These are phyloP conservation scores for Agelastica alni DNA, from an alignment of 2,888 invertebrate genomes.

Conservation along the genomic window DNA sequence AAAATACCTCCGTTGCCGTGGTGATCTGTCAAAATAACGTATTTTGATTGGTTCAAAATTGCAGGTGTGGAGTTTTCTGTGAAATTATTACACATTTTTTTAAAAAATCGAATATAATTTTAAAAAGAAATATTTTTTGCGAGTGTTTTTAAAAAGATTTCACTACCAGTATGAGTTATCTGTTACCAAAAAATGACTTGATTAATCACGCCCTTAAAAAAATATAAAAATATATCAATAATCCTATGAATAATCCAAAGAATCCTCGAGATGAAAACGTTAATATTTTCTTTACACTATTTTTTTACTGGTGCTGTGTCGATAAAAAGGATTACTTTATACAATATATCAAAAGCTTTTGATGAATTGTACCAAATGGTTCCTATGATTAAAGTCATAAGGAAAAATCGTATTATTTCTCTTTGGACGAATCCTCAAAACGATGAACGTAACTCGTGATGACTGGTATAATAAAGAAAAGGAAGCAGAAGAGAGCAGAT, in stretches of 20 bases:
- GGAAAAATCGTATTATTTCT: slow-evolving; percentile 53
- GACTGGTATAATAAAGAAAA: slow-evolving; percentile 56
- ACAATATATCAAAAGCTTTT: slow-evolving; percentile 52
- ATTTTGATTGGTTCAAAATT: too few relatives aligned
- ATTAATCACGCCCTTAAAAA: slow-evolving; percentile 9
- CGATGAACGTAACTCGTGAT: slow-evolving; percentile 54
- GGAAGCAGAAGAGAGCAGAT: slow-evolving; percentile 46
- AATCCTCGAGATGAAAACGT: slow-evolving; percentile 10
- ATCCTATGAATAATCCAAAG: slow-evolving; percentile 5
- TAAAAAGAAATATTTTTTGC: too few relatives aligned
- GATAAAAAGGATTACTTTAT: slow-evolving; percentile 37
- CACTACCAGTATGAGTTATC: too few relatives aligned
- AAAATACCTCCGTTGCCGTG: too few relatives aligned
- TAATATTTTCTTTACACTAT: slow-evolving; percentile 31
- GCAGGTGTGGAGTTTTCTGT: too few relatives aligned
- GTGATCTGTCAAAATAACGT: too few relatives aligned
- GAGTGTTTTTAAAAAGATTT: too few relatives aligned
- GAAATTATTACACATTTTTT: too few relatives aligned
- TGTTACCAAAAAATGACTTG: slow-evolving; percentile 9
- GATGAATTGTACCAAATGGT: slow-evolving; percentile 58
- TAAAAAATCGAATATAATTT: too few relatives aligned
- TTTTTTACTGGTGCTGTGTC: slow-evolving; percentile 23
- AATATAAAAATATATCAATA: slow-evolving; percentile 22
- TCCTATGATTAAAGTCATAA: slow-evolving; percentile 59
- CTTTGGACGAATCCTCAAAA: slow-evolving; percentile 43